Evolutionary conservation across 2,888 invertebrate genomes (phyloP), one percentile per base, ranked within the genome.

Genomic region (Calliopum simillimum): DNA sequence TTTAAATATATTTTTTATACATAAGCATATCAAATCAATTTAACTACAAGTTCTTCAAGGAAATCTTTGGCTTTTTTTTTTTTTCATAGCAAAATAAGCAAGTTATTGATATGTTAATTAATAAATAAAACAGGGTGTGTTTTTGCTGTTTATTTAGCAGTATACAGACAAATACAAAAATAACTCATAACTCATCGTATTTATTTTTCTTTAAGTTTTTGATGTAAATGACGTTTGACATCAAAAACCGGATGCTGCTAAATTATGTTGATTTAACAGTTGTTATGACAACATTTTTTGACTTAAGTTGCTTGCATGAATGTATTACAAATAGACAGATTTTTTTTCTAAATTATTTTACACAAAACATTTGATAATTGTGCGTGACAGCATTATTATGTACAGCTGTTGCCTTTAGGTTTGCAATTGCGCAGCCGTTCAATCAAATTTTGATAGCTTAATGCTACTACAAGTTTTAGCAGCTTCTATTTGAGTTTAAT

Each of bases 191-290:
- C 53, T 53, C 21, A 11, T 23, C 11, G 4, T 53, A 21, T 23
- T 53, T 23, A 3, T 19, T 51, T 53, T 53, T 53, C 14, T 53
- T 23, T 2, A 12, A 14, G 53, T 21, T 23, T 21, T 21, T 14
- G 1, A 23, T 13, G 19, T 3, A 23, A 51, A 53, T 56, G 4
- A 33, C n/a, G 46, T 61, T 33, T 33, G 33, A 33, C 41, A 16
- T n/a, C 19, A 43, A 12, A 62, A 63, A 25, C 63, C 47, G 63
- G 63, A 63, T 63, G 49, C 19, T 63, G 47, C 14, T 62, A 11
- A 8, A 12, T 23, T 14, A n/a, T n/a, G 23, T 53, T 53, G 23
- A 53, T 33, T 33, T 33, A 53, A 53, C 53, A 23, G 53, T 14
- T 53, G 53, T 21, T 53, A 14, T 3, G 33, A 33, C 33, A 33